Base-by-base conservation (phyloP, 2,888 invertebrate species). In the Caenorhabditis zanzibari region DNA sequence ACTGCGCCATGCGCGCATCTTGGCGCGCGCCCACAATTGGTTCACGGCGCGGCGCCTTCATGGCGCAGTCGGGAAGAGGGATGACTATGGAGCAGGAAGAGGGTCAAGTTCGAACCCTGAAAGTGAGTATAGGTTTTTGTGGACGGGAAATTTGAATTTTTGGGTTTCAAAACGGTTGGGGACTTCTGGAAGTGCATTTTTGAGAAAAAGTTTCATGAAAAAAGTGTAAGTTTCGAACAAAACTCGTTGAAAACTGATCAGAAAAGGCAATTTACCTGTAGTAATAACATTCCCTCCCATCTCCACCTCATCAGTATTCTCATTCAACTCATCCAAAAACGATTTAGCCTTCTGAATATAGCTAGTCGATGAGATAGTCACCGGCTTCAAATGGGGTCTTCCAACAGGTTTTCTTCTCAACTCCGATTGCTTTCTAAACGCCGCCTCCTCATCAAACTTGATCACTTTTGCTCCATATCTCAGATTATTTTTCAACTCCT, bases 341-440 rank as follows among this genome's bases (percentile, higher is more conserved):
- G 77, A 84, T 26, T 84, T 83, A 0, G 88, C 88, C 63, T 88
- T 88, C n/a, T 84, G 82, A 52, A 84, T 81, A 56, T 85, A 82
- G 12, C 86, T 84, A 10, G 84, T 75, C 3, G 84, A 82, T 1
- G 83, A 81, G 24, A 84, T 83, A 14, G 82, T 76, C 5, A 86
- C 84, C 14, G 72, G 56, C 59, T 64, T 83, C 41, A 81, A 38
- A 63, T 63, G 44, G 28, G 80, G 71, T 44, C 76, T 26, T 56
- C 54, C 47, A 24, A 66, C 59, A 22, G 82, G 85, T 64, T 84
- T 85, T 44, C 84, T 82, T 41, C 86, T 77, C 49, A 85, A 52
- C 26, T 85, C 85, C 24, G 71, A 75, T 35, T 79, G 73, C 12
- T 83, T 81, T 41, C 80, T 54, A 44, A 76, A 82, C 1, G 82